phyloP scores from a whole-genome alignment of 1,140 invertebrate species.

The Diachasmimorpha longicaudata region DNA sequence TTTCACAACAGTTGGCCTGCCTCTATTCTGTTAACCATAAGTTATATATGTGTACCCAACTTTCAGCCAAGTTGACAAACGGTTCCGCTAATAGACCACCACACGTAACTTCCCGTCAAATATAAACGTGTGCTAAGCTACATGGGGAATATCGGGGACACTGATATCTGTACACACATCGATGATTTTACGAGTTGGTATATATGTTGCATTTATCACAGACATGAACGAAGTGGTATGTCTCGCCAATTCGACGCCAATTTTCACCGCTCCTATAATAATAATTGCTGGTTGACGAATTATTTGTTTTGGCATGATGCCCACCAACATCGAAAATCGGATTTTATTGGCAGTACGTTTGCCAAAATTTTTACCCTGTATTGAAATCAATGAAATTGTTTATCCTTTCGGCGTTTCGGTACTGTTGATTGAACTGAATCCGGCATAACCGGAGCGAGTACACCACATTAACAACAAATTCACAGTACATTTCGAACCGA shows the following conservation, averaged over 20 bases:
- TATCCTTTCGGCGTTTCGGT: not conserved
- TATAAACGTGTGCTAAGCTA: constrained; percentile 1
- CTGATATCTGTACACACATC: not conserved
- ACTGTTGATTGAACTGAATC: not conserved
- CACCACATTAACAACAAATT: too few relatives aligned
- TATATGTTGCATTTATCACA: not conserved
- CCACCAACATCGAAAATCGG: not conserved
- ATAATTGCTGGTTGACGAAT: constrained; percentile 10
- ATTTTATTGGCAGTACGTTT: constrained; percentile 3
- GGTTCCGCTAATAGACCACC: constrained; percentile 22
- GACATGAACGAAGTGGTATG: not conserved
- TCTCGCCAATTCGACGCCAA: constrained; percentile 18
- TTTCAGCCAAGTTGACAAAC: constrained; percentile 15
- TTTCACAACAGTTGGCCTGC: not conserved
- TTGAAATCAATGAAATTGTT: not conserved
- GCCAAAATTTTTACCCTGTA: not conserved
- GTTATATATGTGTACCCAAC: constrained; percentile 1
- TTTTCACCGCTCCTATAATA: constrained; percentile 15
- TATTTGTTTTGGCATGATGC: constrained; percentile 19
- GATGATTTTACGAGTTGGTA: not conserved
- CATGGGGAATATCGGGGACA: not conserved
- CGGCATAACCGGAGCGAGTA: not conserved
- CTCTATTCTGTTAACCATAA: not conserved
- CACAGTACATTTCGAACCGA: too few relatives aligned
- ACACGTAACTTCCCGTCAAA: constrained; percentile 10